phyloP scores from a whole-genome alignment of 92 coral and sea anemone species.

The Desmophyllum pertusum region DNA sequence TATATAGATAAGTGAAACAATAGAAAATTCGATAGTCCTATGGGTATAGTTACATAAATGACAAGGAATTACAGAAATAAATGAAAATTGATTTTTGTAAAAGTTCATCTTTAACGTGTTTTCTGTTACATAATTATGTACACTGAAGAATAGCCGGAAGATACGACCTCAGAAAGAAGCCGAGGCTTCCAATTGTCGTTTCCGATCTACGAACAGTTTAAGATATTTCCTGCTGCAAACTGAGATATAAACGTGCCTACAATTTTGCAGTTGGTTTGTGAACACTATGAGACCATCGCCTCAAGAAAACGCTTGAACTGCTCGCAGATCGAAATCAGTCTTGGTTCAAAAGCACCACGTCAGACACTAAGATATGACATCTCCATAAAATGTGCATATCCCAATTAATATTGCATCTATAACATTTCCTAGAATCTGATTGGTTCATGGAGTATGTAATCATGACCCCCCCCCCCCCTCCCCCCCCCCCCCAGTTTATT shows the following conservation, averaged over 20 bases:
- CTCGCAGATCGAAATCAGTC: not conserved
- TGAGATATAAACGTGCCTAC: not conserved
- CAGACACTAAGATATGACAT: not conserved
- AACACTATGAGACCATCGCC: not conserved
- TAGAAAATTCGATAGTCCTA: too few species aligned
- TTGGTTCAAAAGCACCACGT: not conserved
- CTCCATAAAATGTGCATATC: not conserved
- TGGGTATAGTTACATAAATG: too few species aligned
- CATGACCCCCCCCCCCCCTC: too few species aligned
- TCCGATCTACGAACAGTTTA: not conserved
- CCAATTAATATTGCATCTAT: not conserved
- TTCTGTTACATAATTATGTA: conserved; percentile 1
- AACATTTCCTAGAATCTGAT: not conserved
- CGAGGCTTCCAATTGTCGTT: not conserved
- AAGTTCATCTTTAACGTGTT: not conserved
- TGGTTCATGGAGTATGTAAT: too few species aligned
- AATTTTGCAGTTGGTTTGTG: too few species aligned
- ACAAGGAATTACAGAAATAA: too few species aligned
- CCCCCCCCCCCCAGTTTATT: too few species aligned
- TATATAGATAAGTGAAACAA: too few species aligned
- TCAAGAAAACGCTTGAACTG: not conserved
- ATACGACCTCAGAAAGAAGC: not conserved
- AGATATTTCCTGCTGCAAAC: not conserved
- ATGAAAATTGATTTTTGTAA: not conserved
- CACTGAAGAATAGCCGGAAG: not conserved